Conservation (phyloP, 2,797 vertebrate genomes). For the Chiloscyllium punctatum region DNA sequence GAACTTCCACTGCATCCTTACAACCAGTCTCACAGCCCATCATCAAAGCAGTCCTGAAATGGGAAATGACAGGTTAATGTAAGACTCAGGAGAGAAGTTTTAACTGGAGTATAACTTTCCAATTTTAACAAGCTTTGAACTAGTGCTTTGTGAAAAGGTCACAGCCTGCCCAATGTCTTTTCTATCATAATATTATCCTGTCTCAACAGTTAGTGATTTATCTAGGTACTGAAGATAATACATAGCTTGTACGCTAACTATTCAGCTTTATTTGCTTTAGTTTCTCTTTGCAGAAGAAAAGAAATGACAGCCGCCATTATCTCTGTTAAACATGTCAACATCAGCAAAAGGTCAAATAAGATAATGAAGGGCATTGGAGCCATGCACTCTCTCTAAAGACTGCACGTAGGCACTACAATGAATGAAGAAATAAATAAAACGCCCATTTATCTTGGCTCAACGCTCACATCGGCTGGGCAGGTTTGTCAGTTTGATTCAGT, state of each 20-base stretch:
- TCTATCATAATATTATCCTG: background rate
- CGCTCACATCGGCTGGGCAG: background rate
- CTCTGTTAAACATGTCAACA: background rate
- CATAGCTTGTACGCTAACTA: background rate
- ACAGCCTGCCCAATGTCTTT: background rate
- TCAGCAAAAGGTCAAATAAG: background rate
- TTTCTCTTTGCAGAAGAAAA: background rate
- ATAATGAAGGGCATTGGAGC: background rate
- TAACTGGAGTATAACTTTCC: background rate
- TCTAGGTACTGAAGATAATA: background rate
- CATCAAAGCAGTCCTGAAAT: conserved; percentile 79
- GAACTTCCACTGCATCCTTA: conserved; percentile 83
- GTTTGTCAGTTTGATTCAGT: background rate
- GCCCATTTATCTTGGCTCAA: background rate
- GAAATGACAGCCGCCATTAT: background rate
- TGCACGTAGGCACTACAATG: background rate
- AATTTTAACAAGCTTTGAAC: background rate
- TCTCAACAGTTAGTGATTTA: background rate
- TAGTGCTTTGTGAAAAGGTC: background rate
- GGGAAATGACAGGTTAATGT: background rate
- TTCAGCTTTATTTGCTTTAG: background rate
- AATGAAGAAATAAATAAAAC: background rate
- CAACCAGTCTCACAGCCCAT: conserved; percentile 87
- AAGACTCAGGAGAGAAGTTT: background rate
- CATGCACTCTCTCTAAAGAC: background rate